Base-by-base conservation (phyloP, 2,797 vertebrate genomes). In the Cryptoblepharus egeriae region DNA sequence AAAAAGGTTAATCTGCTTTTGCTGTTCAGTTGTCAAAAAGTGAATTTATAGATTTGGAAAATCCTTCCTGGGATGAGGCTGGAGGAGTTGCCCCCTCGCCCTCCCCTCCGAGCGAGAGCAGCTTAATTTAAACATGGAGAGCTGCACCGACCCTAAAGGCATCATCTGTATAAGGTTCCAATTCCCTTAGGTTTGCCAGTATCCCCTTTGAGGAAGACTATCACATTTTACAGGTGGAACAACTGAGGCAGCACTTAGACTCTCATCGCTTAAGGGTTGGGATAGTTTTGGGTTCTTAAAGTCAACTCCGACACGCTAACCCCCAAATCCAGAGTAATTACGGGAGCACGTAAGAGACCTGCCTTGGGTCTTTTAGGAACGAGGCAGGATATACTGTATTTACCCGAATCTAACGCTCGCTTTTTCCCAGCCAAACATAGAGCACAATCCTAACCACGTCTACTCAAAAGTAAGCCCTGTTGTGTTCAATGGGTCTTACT, bases 1-100 rank as follows among this genome's bases (percentile, higher is more conserved):
- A 95, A 94, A 93, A 93, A 81, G 93, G 93, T 96, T 97, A 97
- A 96, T 96, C 95, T 95, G 91, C 95, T 96, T 96, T 96, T 90
- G 93, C 90, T 74, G 85, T 92, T 94, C 93, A 90, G 94, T 96
- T 95, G 95, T 95, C 94, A 95, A 93, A n/a, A 94, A 94, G 89
- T 92, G 94, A 94, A 95, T 93, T 91, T 93, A 92, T 75, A 70
- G 83, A 89, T 89, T 88, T 92, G 89, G 89, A 93, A 93, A 95
- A 94, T 87, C 91, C 90, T 82, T 84, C 84, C 84, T 72, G 57
- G 28, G 45, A 49, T 32, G 49, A 88, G 81, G 85, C 22, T 60
- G 64, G 83, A 84, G 79, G 88, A 90, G 52, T n/a, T 8, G 11
- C 69, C 16, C 22, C 72, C 37, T 64, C 24, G 13, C 10, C 3